A percentile compares a stretch with the other conserved stretches of the same genome.
phyloP scores from a whole-genome alignment of 2,888 invertebrate species.

The Coelinius sp. region DNA sequence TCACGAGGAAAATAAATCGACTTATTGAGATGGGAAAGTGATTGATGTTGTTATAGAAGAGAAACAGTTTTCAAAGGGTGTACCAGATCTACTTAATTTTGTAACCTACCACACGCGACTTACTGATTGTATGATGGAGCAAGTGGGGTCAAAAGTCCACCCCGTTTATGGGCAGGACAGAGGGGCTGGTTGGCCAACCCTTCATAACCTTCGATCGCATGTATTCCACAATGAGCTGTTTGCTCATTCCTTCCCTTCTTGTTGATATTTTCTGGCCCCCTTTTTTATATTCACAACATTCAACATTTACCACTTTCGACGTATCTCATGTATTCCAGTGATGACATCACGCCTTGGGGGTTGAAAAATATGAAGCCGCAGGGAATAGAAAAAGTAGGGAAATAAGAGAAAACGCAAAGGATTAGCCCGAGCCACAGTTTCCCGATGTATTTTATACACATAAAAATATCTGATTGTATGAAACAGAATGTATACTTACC shows the following conservation, averaged over 20 bases:
- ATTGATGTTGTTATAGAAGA: not conserved
- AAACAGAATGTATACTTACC: constrained; percentile 10
- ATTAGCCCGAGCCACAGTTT: not conserved
- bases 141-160: constrained; percentile 14
- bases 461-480: constrained; percentile 53
- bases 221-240: not conserved
- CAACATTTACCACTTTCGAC: constrained; percentile 45
- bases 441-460: constrained; percentile 36
- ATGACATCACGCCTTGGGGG: constrained; percentile 70
- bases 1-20: constrained; percentile 34
- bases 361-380: constrained; percentile 65
- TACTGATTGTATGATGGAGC: not conserved
- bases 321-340: constrained; percentile 68
- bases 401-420: constrained; percentile 27
- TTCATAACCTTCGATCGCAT: constrained; percentile 8
- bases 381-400: constrained; percentile 34
- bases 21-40: constrained; percentile 22
- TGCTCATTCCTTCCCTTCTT: not conserved
- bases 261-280: not conserved
- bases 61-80: not conserved
- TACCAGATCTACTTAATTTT: constrained; percentile 29
- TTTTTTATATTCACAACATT: constrained; percentile 25
- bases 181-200: constrained; percentile 8
- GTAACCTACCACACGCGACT: constrained; percentile 16
- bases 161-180: not conserved